Base-by-base conservation (phyloP, 2,113 vertebrate species). In the Hippopotamus amphibius region DNA sequence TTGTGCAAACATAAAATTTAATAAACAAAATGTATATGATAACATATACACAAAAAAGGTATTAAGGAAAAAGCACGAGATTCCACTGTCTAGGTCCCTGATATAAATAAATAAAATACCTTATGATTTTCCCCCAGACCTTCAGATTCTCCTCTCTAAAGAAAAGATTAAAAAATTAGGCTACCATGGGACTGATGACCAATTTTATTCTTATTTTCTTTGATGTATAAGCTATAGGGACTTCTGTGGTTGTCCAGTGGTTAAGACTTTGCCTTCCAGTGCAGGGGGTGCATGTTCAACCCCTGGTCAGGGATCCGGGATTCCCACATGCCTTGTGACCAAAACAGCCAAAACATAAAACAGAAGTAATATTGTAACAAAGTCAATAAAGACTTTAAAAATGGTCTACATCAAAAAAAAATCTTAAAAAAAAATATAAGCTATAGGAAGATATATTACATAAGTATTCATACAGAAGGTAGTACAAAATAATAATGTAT, bases 141-240 rank as follows among this genome's bases (percentile, higher is more conserved):
- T 77, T 43, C 57, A 43, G 83, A 80, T 77, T 87, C 28, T 93
- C 24, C 79, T 30, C 79, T 30, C 26, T 48, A 15, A 88, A 30
- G 43, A 53, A 92, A 96, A 46, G 41, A 57, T 69, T 95, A 6
- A 94, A 92, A 87, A 90, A 83, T 59, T 65, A 93, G 17, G 43
- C 17, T 61, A 48, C 48, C 7, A 14, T 61, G 41, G 46, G 7
- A 26, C 21, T n/a, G 2, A 83, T 83, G 14, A 7, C 8, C 22
- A 76, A n/a, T 55, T 50, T 43, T 17, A 15, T 37, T 37, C 37
- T 37, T 37, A 37, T 37, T 37, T 37, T 37, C 37, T 37, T 37
- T 65, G 59, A 63, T n/a, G 6, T 85, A 4, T 61, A 72, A 21
- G 11, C 43, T 57, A 8, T 37, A 79, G 28, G 55, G 55, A 57